Conservation (phyloP, 2,888 invertebrate species). For the Cephalotes varians region DNA sequence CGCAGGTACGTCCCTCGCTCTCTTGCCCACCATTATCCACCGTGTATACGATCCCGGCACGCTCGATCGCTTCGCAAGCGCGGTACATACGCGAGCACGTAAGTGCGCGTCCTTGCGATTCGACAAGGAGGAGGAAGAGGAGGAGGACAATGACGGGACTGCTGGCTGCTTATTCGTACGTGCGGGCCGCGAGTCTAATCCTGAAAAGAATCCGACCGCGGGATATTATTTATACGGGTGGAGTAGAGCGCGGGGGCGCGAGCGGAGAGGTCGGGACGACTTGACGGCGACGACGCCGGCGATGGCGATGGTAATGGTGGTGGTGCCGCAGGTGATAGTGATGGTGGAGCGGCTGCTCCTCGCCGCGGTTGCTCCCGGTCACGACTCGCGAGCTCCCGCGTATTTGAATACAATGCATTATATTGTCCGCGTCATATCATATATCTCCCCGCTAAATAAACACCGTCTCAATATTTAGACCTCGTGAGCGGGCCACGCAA, state of each 20-base stretch:
- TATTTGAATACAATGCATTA: conserved; percentile 86
- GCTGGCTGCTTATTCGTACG: conserved; percentile 30
- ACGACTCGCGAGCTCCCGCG: conserved; percentile 85
- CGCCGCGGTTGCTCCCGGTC: conserved; percentile 82
- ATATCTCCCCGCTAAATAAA: conserved; percentile 86
- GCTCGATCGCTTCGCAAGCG: conserved; percentile 19
- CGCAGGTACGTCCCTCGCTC: conserved; percentile 27
- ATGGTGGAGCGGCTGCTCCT: conserved; percentile 73
- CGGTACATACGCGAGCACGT: conserved; percentile 7
- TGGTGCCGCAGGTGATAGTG: conserved; percentile 62
- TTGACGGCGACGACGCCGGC: conserved; percentile 59
- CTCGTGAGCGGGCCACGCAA: conserved; percentile 73
- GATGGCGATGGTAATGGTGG: conserved; percentile 30
- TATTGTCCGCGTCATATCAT: conserved; percentile 86
- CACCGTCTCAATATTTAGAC: conserved; percentile 86
- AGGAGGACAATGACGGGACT: not conserved
- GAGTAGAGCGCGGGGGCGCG: conserved; percentile 60
- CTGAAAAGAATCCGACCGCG: conserved; percentile 73
- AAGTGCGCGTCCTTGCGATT: conserved; percentile 64
- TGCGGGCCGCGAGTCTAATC: conserved; percentile 74
- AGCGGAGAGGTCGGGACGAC: conserved; percentile 54
- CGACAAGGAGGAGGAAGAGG: conserved; percentile 25
- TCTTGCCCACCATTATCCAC: not conserved
- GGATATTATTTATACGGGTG: conserved; percentile 83
- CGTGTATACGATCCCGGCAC: conserved; percentile 64